Evolutionary conservation across 92 coral and sea anemone species (phyloP), one percentile per base, ranked within the genome.

Genomic region (Paragorgia papillata): DNA sequence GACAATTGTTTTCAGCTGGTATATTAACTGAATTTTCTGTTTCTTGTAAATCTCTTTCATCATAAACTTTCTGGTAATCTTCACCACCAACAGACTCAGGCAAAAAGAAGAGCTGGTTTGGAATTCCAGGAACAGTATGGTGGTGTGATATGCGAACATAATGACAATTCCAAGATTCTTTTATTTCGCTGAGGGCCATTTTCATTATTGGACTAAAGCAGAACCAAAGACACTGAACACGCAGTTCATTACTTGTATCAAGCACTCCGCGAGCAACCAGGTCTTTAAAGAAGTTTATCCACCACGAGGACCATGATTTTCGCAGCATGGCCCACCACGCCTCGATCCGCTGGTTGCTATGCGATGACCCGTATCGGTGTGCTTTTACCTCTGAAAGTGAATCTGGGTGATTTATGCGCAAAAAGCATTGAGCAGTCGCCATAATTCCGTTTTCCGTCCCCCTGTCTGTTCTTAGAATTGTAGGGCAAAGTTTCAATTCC

Each of bases 111-210:
- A 79, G 51, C 37, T 79, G 67, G 34, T 79, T 58, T 7, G 83
- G 83, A 32, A 62, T 54, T 35, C 83, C 83, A 27, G 61, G 28
- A 15, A 64, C 64, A 31, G 83, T 24, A 6, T 64, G 76, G 19
- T 64, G 76, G 37, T 75, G 39, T 17, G 74, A 62, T 63, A 27
- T 27, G 6, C 75, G 62, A 34, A 64, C 63, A 41, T 62, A 79
- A 66, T 76, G 81, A 31, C 70, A 76, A 76, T 76, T 76, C 81
- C 81, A 76, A 25, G 32, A 53, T 19, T 76, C 44, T 34, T 60
- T 76, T 18, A 76, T 71, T 27, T 60, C 57, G 26, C 60, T 55
- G 58, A 76, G 39, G 37, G 58, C 71, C 58, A 59, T 50, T 20
- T 76, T 50, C 48, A 76, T 76, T 33, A 76, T 44, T 33, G 58